Conservation (phyloP, 92 coral and sea anemone genomes). For the Parazoanthus atlanticus region DNA sequence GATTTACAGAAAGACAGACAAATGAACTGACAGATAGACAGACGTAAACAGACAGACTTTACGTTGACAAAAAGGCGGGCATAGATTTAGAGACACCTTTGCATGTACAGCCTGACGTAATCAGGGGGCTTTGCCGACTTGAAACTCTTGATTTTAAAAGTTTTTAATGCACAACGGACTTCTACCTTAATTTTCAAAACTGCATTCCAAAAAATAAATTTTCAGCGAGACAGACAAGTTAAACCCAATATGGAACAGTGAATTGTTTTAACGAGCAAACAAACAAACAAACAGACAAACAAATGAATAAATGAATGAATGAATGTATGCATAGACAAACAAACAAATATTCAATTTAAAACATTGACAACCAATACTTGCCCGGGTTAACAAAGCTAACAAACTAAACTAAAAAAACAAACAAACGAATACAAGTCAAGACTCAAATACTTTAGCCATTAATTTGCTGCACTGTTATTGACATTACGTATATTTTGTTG, state of each 20-base stretch:
- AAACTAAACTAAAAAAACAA: too few relatives aligned
- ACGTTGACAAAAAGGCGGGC: background rate
- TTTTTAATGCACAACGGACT: background rate
- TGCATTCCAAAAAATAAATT: too few relatives aligned
- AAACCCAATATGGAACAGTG: background rate
- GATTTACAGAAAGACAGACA: background rate
- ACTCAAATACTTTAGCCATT: too few relatives aligned
- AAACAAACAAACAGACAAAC: background rate
- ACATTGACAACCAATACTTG: background rate
- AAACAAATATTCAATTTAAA: background rate
- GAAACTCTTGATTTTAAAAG: background rate
- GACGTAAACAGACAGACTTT: background rate
- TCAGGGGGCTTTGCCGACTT: too few relatives aligned
- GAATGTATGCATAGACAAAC: background rate
- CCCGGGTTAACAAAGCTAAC: background rate
- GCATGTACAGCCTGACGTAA: background rate
- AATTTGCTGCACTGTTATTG: background rate
- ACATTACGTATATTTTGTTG: background rate
- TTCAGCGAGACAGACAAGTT: background rate
- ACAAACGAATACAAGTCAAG: too few relatives aligned
- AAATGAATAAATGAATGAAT: too few relatives aligned
- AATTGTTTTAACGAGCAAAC: background rate
- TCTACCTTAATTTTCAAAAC: too few relatives aligned
- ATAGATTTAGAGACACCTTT: background rate
- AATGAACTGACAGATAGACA: background rate